Evolutionary conservation across 92 coral and sea anemone species (phyloP), one percentile per base, ranked within the genome.

Genomic region (Siderastrea siderea): DNA sequence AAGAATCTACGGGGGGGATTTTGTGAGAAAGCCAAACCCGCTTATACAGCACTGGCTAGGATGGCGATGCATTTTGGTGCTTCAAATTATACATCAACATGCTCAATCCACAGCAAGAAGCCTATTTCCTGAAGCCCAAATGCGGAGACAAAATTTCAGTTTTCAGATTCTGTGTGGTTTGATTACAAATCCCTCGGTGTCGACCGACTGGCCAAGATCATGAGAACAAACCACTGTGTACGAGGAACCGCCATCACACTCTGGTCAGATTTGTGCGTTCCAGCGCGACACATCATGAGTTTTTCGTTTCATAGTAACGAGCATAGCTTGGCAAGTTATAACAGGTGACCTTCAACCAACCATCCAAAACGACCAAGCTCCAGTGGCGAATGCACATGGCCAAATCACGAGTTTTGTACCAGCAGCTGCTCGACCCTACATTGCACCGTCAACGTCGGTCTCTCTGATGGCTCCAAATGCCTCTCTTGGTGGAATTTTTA

Each of bases 1-100:
- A 91, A 86, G 83, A 91, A 86, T 69, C 91, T 86, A 48, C 88
- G 77, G 14, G 93, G 90, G 4, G 87, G 80, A 13, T 67, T 75
- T 50, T 52, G 68, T 58, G 78, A 78, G 90, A 86, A 86, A 74
- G 77, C 12, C 47, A 79, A 58, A 86, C 87, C 38, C n/a, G 80
- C 19, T 64, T 86, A 71, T 90, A 80, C 81, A 71, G 83, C 70
- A 90, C 90, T 1, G 87, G 87, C 45, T 13, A 38, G 53, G 60
- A 53, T 17, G 87, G 81, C 61, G 79, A 86, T 71, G 80, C 86
- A 7, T 84, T 77, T 70, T 52, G 72, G 14, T 71, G 82, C 63
- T 59, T 85, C 38, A 69, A 61, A 61, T 44, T 69, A 68, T 80
- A 70, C 57, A 19, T 70, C 2, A 16, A 75, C 15, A 81, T 71